Base-by-base conservation (phyloP, 2,113 vertebrate genomes). In the Phasianus colchicus region DNA sequence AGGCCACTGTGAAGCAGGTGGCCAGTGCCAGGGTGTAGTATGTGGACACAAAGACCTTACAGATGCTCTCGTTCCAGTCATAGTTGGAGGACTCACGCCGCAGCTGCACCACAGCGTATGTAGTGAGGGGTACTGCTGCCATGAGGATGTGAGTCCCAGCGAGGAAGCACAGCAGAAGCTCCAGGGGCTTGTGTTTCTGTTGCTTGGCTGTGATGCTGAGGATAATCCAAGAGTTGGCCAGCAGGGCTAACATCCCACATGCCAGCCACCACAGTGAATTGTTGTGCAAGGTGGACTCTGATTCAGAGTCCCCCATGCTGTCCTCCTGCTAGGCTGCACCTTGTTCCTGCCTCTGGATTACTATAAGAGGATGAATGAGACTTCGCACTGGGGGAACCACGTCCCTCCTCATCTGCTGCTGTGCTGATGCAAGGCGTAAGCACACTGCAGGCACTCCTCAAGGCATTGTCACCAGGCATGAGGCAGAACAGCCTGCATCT, bases 151-250 rank as follows among this genome's bases (percentile, higher is more conserved):
- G 98, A 0, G 98, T 98, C 78, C 98, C 98, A 2, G 98, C 98
- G 34, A 98, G 97, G 83, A 98, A 98, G 95, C 98, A 98, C 0
- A 98, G 97, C 83, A 98, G 96, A 73, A 98, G 80, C 95, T 98
- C 98, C 88, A 98, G 90, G 1, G 98, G 98, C 93, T 98, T 98
- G 95, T 98, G 98, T 93, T 98, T 98, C 96, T 98, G 98, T 77
- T 98, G 98, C 66, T 98, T 98, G 92, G 98, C 98, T 0, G 98
- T 98, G 95, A 98, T 98, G 96, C 98, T 98, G 86, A 98, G 96
- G 92, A 98, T 98, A 85, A 98, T 98, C 98, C 98, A 98, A 57
- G 97, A 98, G 32, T 98, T 98, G 94, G 98, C 98, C 92, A 98
- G 93, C 55, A 98, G 96, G 6, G 98, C 98, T 92, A 98, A 92